These are phyloP conservation scores for Ceratotherium simum DNA, from an alignment of 2,113 vertebrate genomes.

Conservation along the genomic window DNA sequence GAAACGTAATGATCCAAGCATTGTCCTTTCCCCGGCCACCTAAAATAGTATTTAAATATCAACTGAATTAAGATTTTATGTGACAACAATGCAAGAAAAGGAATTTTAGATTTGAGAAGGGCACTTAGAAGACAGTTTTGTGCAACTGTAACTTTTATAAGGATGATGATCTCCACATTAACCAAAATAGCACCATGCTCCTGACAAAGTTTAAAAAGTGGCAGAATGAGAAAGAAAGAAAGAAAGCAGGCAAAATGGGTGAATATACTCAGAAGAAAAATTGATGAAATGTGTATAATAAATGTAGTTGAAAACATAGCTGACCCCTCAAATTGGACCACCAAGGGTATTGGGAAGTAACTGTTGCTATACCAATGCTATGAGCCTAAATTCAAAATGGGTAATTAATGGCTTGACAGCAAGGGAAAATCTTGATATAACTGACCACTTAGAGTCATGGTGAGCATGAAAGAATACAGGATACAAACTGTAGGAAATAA, in stretches of 20 bases:
- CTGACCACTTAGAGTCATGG: neutral
- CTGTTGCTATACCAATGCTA: neutral
- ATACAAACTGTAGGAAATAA: neutral
- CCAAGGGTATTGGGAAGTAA: neutral
- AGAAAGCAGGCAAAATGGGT: neutral
- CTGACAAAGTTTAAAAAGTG: neutral
- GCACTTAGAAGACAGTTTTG: neutral
- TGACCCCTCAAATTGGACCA: neutral
- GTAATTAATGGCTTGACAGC: neutral
- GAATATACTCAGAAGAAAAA: neutral
- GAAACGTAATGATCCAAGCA: constrained; percentile 96
- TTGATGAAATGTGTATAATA: neutral
- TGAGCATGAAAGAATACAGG: neutral
- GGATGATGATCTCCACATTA: constrained; percentile 1
- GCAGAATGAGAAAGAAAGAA: neutral
- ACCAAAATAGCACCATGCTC: neutral
- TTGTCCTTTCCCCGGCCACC: constrained; percentile 95
- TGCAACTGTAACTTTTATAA: constrained; percentile 17
- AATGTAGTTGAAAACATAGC: constrained; percentile 6
- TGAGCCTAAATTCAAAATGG: constrained; percentile 27
- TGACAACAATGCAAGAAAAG: neutral
- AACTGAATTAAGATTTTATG: neutral
- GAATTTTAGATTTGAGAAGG: neutral
- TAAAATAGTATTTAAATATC: constrained; percentile 75
- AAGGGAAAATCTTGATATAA: constrained; percentile 22